phyloP scores from a whole-genome alignment of 2,797 vertebrate genomes.

The Epinephelus malabaricus region DNA sequence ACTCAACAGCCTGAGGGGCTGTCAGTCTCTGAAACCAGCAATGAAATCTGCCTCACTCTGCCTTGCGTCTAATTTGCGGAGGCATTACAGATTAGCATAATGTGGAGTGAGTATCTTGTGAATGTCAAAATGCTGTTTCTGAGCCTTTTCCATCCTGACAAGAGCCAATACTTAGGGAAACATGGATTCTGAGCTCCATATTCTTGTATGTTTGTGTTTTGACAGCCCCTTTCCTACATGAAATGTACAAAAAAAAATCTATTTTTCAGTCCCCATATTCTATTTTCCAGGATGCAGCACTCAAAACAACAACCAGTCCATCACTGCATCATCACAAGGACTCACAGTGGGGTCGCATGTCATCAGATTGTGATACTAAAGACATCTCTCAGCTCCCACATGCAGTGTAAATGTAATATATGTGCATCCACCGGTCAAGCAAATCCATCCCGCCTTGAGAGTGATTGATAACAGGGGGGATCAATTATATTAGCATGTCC shows the following conservation, averaged over 20 bases:
- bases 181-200: background rate
- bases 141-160: background rate
- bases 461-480: conserved; percentile 64
- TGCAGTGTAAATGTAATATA: conserved; percentile 30
- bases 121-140: background rate
- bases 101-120: background rate
- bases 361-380: background rate
- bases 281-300: background rate
- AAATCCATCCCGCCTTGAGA: conserved; percentile 29
- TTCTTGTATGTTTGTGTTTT: background rate
- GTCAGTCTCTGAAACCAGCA: conserved; percentile 7
- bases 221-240: background rate
- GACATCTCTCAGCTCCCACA: conserved; percentile 5
- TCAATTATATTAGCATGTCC: conserved; percentile 66
- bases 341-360: conserved; percentile 1
- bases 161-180: background rate
- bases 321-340: background rate
- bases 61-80: background rate
- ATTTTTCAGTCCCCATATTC: background rate
- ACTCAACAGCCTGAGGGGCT: conserved; percentile 4
- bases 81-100: background rate
- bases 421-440: conserved; percentile 18
- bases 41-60: conserved; percentile 3
- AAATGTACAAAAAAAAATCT: background rate
- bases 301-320: background rate